phyloP scores from a whole-genome alignment of 2,888 invertebrate genomes.

The Muscina levida region DNA sequence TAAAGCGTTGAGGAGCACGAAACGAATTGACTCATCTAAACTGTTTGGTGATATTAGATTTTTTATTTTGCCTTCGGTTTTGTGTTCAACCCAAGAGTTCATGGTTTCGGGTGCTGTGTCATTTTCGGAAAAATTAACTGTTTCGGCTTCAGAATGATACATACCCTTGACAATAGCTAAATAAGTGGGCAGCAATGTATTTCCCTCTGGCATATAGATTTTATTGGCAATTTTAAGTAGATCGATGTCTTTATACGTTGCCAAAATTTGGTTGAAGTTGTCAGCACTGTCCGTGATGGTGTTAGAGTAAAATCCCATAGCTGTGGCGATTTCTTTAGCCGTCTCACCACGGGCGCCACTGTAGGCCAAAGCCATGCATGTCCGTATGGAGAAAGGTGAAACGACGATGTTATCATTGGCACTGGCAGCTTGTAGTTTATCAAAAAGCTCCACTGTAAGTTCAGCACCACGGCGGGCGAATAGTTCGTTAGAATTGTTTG shows the following conservation, averaged over 20 bases:
- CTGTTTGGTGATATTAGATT: conserved; percentile 85
- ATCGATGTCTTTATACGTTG: conserved; percentile 71
- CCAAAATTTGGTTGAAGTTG: conserved; percentile 72
- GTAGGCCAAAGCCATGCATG: conserved; percentile 86
- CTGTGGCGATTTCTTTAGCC: conserved; percentile 82
- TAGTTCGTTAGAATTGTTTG: conserved; percentile 66
- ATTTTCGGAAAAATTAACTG: conserved; percentile 83
- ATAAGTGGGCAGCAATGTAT: conserved; percentile 82
- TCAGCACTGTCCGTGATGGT: conserved; percentile 70
- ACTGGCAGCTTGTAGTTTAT: conserved; percentile 74
- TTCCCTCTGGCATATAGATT: conserved; percentile 84
- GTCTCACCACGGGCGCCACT: conserved; percentile 86
- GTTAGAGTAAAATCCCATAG: conserved; percentile 81
- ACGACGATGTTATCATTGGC: conserved; percentile 85
- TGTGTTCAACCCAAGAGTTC: conserved; percentile 90
- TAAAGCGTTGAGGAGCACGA: conserved; percentile 91
- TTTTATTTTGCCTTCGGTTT: conserved; percentile 91
- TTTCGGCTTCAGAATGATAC: conserved; percentile 85
- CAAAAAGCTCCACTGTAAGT: conserved; percentile 74
- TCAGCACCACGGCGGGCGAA: conserved; percentile 76
- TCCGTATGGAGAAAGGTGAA: conserved; percentile 89
- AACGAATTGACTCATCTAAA: conserved; percentile 82
- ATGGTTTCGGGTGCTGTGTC: conserved; percentile 82
- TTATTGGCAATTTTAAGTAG: conserved; percentile 85
- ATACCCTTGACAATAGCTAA: conserved; percentile 82